Evolutionary conservation across 2,888 invertebrate genomes (phyloP).

Genomic region (Tillus elongatus): DNA sequence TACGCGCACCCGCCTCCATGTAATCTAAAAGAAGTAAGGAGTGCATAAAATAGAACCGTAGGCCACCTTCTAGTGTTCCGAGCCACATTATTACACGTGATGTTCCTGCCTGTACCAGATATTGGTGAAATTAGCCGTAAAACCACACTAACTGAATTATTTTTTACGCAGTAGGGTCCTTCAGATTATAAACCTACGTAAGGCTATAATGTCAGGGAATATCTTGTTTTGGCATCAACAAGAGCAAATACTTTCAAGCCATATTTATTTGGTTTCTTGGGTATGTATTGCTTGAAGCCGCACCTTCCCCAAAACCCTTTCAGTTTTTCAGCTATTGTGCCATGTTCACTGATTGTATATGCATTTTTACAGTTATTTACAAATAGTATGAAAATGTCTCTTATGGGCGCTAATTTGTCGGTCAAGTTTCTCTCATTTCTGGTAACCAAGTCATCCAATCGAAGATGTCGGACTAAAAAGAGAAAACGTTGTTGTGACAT

Average conservation of each 20-base stretch:
- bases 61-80: conserved; percentile 11
- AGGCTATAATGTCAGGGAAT: conserved; percentile 20
- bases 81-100: conserved; percentile 27
- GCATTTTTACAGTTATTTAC: conserved; percentile 23
- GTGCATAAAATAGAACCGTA: no score
- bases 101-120: conserved; percentile 19
- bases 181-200: conserved; percentile 23
- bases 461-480: conserved; percentile 20
- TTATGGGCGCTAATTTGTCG: conserved; percentile 24
- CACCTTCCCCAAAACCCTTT: conserved; percentile 25
- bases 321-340: conserved; percentile 29
- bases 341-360: conserved; percentile 21
- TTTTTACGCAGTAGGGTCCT: conserved; percentile 17
- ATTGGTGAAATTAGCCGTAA: conserved; percentile 15
- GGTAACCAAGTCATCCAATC: conserved; percentile 22
- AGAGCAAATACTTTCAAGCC: conserved; percentile 23
- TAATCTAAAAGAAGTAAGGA: no score
- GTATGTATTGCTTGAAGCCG: conserved; percentile 19
- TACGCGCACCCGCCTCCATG: no score
- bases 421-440: conserved; percentile 15
- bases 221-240: conserved; percentile 20
- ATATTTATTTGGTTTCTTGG: conserved; percentile 25
- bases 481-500: conserved; percentile 25
- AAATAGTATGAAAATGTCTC: conserved; percentile 26
- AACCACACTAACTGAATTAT: conserved; percentile 14